phyloP scores from a whole-genome alignment of 2,888 invertebrate genomes.

The Pemphredon lugubris region DNA sequence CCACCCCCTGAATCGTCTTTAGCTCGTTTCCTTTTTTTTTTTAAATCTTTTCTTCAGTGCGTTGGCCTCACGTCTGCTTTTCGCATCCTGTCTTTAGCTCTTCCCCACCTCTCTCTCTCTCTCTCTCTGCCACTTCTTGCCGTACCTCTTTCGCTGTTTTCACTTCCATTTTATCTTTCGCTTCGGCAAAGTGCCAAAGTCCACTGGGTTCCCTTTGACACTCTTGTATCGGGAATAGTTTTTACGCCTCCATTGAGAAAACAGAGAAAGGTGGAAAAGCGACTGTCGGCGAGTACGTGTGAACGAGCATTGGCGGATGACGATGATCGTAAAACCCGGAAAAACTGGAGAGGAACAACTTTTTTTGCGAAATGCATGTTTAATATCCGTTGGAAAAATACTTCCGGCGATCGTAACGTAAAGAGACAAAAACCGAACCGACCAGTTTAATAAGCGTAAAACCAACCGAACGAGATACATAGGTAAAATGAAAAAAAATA shows the following conservation, averaged over 20 bases:
- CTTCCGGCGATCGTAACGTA: no score
- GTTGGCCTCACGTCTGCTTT: not conserved
- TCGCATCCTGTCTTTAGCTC: slow-evolving; percentile 4
- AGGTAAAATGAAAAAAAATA: no score
- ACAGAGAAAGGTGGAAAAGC: not conserved
- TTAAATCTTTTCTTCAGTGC: not conserved
- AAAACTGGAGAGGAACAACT: no score
- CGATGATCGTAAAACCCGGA: no score
- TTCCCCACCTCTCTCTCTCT: slow-evolving; percentile 3
- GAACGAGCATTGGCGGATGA: not conserved
- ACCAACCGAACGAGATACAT: no score
- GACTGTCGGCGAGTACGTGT: not conserved
- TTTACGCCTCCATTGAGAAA: slow-evolving; percentile 12
- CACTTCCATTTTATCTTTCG: slow-evolving; percentile 35
- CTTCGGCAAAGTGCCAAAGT: slow-evolving; percentile 42
- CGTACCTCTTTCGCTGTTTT: slow-evolving; percentile 30
- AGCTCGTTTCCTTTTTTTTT: not conserved
- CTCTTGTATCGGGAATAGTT: slow-evolving; percentile 17
- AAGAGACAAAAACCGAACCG: no score
- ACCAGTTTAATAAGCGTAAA: no score
- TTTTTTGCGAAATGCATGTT: no score
- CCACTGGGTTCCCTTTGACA: slow-evolving; percentile 26
- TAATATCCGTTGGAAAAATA: no score
- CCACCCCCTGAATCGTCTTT: slow-evolving; percentile 4
- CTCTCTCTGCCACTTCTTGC: not conserved